Evolutionary conservation across 1,140 invertebrate genomes (phyloP).

Genomic region (Dryas iulia): DNA sequence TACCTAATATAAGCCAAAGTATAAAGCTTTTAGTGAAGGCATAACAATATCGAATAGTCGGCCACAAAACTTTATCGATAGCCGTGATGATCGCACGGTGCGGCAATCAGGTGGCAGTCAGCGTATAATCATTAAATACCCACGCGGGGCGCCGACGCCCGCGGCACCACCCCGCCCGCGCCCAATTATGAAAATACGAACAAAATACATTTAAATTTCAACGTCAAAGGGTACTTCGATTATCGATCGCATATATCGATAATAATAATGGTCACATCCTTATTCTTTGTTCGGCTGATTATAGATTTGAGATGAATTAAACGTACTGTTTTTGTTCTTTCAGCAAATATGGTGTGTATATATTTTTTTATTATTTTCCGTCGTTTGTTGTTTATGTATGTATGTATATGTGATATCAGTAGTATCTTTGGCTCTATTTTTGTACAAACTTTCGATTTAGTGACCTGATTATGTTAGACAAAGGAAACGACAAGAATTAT

Average conservation of each 20-base stretch:
- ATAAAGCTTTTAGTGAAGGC: neutral
- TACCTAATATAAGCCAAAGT: neutral
- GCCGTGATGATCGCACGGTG: constrained; percentile 55
- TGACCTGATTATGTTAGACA: neutral
- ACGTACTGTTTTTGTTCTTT: constrained; percentile 3
- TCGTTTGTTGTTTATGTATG: neutral
- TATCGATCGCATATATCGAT: constrained; percentile 55
- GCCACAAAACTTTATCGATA: constrained; percentile 55
- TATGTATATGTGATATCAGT: neutral
- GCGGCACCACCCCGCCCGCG: constrained; percentile 59
- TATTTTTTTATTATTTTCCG: constrained; percentile 1
- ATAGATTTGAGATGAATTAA: constrained; percentile 11
- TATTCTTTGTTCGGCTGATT: constrained; percentile 30
- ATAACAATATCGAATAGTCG: constrained; percentile 2
- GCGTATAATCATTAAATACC: constrained; percentile 80
- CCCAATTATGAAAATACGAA: constrained; percentile 79
- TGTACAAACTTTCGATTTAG: neutral
- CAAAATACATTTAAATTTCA: constrained; percentile 76
- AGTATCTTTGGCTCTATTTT: neutral
- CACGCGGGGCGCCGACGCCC: constrained; percentile 73
- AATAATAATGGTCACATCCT: constrained; percentile 57
- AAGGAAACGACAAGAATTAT: neutral
- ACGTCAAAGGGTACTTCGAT: constrained; percentile 51
- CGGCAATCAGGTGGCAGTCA: constrained; percentile 79
- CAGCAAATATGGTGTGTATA: constrained; percentile 3